Base-by-base conservation (phyloP, 2,113 vertebrate genomes). In the Ellobius talpinus region DNA sequence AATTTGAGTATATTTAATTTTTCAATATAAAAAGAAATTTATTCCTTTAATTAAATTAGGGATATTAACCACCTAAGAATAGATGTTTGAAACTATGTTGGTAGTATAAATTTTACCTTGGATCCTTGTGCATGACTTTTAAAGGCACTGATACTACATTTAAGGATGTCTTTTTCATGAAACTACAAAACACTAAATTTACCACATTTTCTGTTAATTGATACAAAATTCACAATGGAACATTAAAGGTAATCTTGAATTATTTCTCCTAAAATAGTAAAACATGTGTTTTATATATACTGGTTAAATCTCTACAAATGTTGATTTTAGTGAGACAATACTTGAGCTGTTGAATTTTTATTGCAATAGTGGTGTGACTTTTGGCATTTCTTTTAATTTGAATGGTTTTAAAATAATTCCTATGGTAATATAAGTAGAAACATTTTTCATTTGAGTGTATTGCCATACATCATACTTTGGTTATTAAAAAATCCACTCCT, bases 1-100 rank as follows among this genome's bases (percentile, higher is more conserved):
- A 78, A 14, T 87, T 26, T 90, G 55, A 16, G 58, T 90, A 85
- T 68, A 95, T 72, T 92, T 87, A 73, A 82, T 82, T 91, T 42
- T 4, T 82, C 78, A 45, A 6, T 91, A 11, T 23, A 91, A n/a
- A 93, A 63, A 14, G 0, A 5, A 82, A 61, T 86, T 21, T 6
- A 31, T 26, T 7, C 2, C 87, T 92, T 88, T 47, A 90, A 87
- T 72, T 77, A 77, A 86, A 93, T 58, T 13, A 72, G 3, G 39
- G 14, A 10, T 66, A 50, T 79, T 63, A 74, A 3, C 93, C 50
- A 86, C 52, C 23, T 86, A 74, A 86, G 0, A 86, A 89, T 91
- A 39, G 5, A 0, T 78, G 47, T 4, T 94, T 68, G 14, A 76
- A 55, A 91, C 65, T 65, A 26, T 5, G 2, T 90, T 58, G 17